Percentiles rank a stretch among this genome's conserved stretches.
Evolutionary conservation across 1,140 invertebrate species (phyloP).

Genomic region (Drosophila subpulchrella): DNA sequence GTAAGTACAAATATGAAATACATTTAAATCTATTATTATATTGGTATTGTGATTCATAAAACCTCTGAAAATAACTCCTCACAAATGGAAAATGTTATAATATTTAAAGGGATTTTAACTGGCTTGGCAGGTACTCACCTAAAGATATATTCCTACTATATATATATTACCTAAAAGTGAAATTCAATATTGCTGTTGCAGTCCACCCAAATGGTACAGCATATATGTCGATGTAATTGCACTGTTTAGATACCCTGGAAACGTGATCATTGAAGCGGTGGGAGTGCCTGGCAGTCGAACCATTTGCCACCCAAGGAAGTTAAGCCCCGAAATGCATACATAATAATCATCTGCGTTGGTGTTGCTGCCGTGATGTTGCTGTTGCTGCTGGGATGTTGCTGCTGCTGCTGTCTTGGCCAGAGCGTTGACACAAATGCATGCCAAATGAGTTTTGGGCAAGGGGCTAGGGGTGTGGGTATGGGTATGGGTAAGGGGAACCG

Average conservation of each 20-base stretch:
- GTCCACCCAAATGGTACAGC: no score
- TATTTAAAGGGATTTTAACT: no score
- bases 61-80: no score
- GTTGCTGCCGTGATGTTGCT: conserved; percentile 2
- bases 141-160: no score
- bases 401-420: conserved; percentile 41
- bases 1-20: neutral
- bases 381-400: conserved; percentile 2
- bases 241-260: neutral
- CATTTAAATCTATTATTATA: no score
- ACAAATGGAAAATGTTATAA: no score
- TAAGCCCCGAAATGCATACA: conserved; percentile 49
- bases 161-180: no score
- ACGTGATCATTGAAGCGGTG: neutral
- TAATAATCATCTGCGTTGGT: conserved; percentile 36
- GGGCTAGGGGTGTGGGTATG: neutral
- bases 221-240: no score
- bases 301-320: conserved; percentile 23
- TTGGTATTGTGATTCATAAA: no score
- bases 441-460: conserved; percentile 41
- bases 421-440: conserved; percentile 60
- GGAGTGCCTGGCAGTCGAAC: neutral
- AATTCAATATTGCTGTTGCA: no score
- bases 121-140: no score
- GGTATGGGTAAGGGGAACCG: neutral